Base-by-base conservation (phyloP, 2,888 invertebrate genomes). In the Synergus gifuensis region DNA sequence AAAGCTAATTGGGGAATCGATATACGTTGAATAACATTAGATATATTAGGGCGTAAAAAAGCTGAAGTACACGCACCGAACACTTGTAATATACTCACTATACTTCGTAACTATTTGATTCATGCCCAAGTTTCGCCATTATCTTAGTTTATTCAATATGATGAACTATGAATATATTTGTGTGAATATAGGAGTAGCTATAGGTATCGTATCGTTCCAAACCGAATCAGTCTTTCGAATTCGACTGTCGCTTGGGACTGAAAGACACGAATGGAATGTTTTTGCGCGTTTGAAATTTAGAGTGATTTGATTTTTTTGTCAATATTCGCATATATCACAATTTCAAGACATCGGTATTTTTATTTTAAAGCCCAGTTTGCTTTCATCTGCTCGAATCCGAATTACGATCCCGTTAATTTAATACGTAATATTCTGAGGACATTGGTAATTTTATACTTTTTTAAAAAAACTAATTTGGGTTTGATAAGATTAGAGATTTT, bases 131-230 rank as follows among this genome's bases (percentile, higher is more conserved):
- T 83, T 88, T 88, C 85, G 86, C 86, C 86, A 87, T 86, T 86
- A 80, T 83, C 84, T 77, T 83, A 83, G 73, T 73, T 73, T 54
- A 73, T 54, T 73, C 62, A n/a, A 14, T 62, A 54, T 22, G 85
- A 80, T 49, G 80, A 82, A 86, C 82, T 85, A 85, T 82, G 80
- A 79, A 79, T 81, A 87, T 84, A 86, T 87, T 82, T 84, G 85
- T 90, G 89, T 90, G 89, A 88, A 89, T 87, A 90, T 88, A 88
- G 82, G 81, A 80, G 82, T 87, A 87, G 81, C 67, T 83, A 76
- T 89, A 88, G 87, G 81, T 77, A 87, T 89, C 90, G 79, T 86
- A 87, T 86, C 84, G 83, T 82, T 78, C 58, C n/a, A 42, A 76
- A 60, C 28, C 9, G 9, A 18, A 42, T 81, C 84, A 79, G 82